Percentiles rank a stretch among this genome's conserved stretches.
phyloP scores from a whole-genome alignment of 1,140 invertebrate species.

The Drosophila navojoa region DNA sequence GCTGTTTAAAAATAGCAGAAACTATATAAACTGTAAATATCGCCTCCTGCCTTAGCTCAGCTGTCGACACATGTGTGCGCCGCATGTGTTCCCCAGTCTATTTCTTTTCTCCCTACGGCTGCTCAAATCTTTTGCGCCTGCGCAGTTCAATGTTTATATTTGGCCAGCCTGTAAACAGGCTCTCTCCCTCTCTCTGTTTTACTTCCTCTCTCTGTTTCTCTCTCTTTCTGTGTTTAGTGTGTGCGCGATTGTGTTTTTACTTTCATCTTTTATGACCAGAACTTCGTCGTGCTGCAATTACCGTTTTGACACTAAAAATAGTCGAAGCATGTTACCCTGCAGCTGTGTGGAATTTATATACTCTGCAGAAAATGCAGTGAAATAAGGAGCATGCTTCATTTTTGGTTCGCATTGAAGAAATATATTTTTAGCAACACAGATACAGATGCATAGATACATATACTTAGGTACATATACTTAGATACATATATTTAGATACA shows the following conservation, averaged over 20 bases:
- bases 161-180: conserved; percentile 47
- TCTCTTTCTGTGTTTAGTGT: background rate
- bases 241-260: conserved; percentile 17
- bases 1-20: conserved; percentile 55
- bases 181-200: background rate
- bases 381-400: background rate
- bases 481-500: too few species aligned
- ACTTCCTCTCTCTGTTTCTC: conserved; percentile 1
- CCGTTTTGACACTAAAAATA: conserved; percentile 52
- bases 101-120: background rate
- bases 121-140: conserved; percentile 38
- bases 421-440: too few species aligned
- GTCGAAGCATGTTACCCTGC: conserved; percentile 31
- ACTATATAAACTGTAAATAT: conserved; percentile 32
- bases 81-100: conserved; percentile 39
- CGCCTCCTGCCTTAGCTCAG: conserved; percentile 32
- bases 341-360: conserved; percentile 19
- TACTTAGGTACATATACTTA: too few species aligned
- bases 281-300: conserved; percentile 26
- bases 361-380: conserved; percentile 9
- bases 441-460: too few species aligned
- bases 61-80: conserved; percentile 49
- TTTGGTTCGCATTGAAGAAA: background rate
- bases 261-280: conserved; percentile 38
- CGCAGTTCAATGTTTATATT: conserved; percentile 48